Evolutionary conservation across 2,797 vertebrate genomes (phyloP).

Genomic region (Falco biarmicus): DNA sequence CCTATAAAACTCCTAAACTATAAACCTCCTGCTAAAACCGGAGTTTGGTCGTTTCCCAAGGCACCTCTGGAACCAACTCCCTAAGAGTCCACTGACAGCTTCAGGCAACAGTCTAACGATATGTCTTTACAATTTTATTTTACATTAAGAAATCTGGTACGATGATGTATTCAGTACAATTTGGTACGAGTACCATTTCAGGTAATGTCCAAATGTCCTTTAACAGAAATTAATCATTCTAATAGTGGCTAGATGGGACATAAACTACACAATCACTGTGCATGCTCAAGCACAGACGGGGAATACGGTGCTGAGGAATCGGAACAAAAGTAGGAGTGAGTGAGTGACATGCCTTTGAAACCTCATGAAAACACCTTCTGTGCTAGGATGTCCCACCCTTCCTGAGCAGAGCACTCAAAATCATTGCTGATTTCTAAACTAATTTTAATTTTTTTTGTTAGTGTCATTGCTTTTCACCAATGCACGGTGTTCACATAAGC

Average conservation of each 20-base stretch:
- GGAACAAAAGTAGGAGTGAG: not conserved
- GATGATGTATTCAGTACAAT: not conserved
- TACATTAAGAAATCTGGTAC: not conserved
- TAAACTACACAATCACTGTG: not conserved
- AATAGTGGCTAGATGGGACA: not conserved
- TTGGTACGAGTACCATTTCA: not conserved
- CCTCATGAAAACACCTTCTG: not conserved
- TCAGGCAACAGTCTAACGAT: not conserved
- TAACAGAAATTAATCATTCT: not conserved
- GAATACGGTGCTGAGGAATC: not conserved
- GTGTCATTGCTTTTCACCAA: not conserved
- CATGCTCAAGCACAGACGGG: not conserved
- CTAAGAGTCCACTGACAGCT: not conserved
- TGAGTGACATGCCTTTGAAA: not conserved
- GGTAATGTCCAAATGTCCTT: not conserved
- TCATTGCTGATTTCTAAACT: not conserved
- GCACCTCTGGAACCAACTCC: not conserved
- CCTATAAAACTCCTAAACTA: not conserved
- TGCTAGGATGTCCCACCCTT: not conserved
- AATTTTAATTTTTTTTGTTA: not conserved
- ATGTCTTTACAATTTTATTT: not conserved
- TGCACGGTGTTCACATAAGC: not conserved
- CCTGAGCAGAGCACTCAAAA: not conserved
- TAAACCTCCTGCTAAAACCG: not conserved
- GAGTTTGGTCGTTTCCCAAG: not conserved